A percentile compares a stretch with the other conserved stretches of the same genome.
These are phyloP conservation scores for Psittacula derbiana DNA, from an alignment of 2,797 vertebrate genomes.

Conservation along the genomic window DNA sequence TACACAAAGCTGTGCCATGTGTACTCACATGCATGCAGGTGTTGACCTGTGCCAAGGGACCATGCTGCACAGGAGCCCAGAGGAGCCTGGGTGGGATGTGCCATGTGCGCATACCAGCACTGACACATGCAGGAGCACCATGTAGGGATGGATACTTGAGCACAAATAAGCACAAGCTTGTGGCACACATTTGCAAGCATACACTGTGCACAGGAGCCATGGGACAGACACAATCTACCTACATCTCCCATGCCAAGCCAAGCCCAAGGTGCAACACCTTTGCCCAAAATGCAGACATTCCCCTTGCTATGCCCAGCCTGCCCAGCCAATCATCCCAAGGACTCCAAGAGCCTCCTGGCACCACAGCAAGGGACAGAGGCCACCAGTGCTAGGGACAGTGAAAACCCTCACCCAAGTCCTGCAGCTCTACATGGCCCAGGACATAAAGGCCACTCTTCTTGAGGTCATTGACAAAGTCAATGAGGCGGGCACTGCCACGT, in stretches of 20 bases:
- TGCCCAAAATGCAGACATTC: background rate
- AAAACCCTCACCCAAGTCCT: constrained; percentile 88
- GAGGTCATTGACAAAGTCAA: constrained; percentile 93
- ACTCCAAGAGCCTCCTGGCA: fast-evolving
- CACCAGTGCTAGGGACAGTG: background rate
- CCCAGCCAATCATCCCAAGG: background rate
- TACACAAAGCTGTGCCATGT: fast-evolving
- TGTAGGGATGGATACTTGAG: background rate
- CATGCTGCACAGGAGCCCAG: fast-evolving
- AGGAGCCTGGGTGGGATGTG: background rate
- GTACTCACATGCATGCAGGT: fast-evolving
- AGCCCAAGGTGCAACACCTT: background rate
- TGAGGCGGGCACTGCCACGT: constrained; percentile 88
- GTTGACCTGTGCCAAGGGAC: fast-evolving
- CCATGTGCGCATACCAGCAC: background rate
- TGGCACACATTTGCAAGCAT: background rate
- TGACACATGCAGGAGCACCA: background rate
- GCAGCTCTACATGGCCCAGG: constrained; percentile 92
- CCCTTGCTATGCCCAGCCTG: background rate
- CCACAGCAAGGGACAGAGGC: background rate
- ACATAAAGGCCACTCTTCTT: constrained; percentile 96
- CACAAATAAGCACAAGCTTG: fast-evolving
- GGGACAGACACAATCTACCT: background rate
- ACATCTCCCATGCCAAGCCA: background rate
- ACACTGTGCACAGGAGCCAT: background rate